These are phyloP conservation scores for Abscondita cerata DNA, from an alignment of 2,888 invertebrate species.

Conservation along the genomic window DNA sequence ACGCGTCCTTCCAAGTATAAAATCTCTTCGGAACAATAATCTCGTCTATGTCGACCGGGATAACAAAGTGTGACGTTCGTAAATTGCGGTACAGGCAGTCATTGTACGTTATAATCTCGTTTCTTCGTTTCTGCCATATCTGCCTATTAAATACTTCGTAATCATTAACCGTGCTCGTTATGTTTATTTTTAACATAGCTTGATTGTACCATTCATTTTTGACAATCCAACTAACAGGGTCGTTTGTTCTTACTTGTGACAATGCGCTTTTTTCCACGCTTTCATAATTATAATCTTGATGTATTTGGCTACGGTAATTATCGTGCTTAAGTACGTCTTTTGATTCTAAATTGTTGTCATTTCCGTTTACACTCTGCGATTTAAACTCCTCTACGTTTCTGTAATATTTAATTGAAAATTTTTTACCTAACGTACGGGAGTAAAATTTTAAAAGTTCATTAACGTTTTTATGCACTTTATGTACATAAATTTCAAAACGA, in stretches of 20 bases:
- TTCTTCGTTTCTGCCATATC: conserved; percentile 72
- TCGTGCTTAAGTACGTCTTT: conserved; percentile 2
- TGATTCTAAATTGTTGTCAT: conserved; percentile 15
- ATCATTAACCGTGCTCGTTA: conserved; percentile 17
- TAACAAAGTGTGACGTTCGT: conserved; percentile 66
- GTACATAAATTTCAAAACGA: conserved; percentile 71
- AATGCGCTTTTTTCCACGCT: no score
- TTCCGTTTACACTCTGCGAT: conserved; percentile 9
- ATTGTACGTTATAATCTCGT: conserved; percentile 79
- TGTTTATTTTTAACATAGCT: conserved; percentile 5
- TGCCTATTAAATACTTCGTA: conserved; percentile 42
- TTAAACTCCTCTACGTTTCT: conserved; percentile 22
- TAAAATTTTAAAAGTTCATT: conserved; percentile 66
- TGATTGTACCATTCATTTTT: conserved; percentile 15
- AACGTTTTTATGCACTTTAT: conserved; percentile 64
- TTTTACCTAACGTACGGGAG: conserved; percentile 43
- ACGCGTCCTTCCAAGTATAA: conserved; percentile 65
- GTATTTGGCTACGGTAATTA: neutral
- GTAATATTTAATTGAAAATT: conserved; percentile 13
- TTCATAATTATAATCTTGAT: neutral
- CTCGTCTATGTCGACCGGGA: conserved; percentile 79
- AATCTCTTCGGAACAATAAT: conserved; percentile 70
- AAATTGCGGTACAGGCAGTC: conserved; percentile 79
- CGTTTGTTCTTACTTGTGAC: neutral
- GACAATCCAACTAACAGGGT: neutral